Conservation (phyloP, 2,113 vertebrate genomes). For the Elaphurus davidianus region DNA sequence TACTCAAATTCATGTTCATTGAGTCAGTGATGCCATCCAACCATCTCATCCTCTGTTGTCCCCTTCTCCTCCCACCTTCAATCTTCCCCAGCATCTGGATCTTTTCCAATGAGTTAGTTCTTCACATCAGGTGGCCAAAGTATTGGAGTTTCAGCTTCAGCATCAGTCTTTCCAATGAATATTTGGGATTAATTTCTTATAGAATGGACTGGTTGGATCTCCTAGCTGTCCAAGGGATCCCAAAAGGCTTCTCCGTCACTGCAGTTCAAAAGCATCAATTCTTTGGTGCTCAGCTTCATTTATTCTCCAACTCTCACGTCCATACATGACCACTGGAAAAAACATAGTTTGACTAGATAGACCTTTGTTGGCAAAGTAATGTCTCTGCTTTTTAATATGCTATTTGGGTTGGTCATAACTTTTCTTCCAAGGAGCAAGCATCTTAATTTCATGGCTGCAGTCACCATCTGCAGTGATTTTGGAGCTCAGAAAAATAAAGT, state of each 20-base stretch:
- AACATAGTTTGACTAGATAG: background rate
- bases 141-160: background rate
- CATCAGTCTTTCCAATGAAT: background rate
- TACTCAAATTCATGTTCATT: background rate
- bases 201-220: background rate
- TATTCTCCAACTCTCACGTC: background rate
- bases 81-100: background rate
- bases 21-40: background rate
- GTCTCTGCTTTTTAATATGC: background rate
- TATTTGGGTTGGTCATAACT: background rate
- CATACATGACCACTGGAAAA: background rate
- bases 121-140: background rate
- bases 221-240: background rate
- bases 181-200: background rate
- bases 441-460: background rate
- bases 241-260: background rate
- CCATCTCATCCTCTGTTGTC: background rate
- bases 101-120: background rate
- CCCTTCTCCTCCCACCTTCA: background rate
- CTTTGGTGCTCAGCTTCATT: background rate
- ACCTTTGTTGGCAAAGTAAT: background rate
- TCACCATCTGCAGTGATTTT: background rate
- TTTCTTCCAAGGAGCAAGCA: background rate
- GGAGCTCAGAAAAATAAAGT: background rate
- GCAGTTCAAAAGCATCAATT: background rate